Conservation (phyloP, 2,113 vertebrate species). For the Penelope pileata region DNA sequence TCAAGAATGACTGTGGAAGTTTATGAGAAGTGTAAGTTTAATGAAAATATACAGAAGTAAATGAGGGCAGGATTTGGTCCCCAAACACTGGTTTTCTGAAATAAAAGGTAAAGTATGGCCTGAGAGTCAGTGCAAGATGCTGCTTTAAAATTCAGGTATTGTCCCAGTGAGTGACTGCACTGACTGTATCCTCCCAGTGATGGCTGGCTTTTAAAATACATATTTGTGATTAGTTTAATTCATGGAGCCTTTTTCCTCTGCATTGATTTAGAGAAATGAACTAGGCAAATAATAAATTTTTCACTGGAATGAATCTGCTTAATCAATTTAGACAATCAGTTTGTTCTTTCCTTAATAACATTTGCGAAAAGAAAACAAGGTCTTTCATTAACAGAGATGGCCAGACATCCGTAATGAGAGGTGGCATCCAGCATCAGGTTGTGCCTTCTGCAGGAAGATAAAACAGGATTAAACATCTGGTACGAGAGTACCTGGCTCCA, state of each 20-base stretch:
- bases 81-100: background rate
- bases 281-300: conserved; percentile 54
- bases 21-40: no score
- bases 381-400: conserved; percentile 55
- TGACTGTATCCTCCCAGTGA: conserved; percentile 21
- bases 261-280: conserved; percentile 55
- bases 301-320: conserved; percentile 68
- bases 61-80: background rate
- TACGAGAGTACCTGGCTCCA: background rate
- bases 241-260: conserved; percentile 27
- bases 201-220: conserved; percentile 47
- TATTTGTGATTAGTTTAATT: conserved; percentile 68
- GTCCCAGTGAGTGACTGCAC: conserved; percentile 30
- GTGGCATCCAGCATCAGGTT: conserved; percentile 12
- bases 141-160: conserved; percentile 51
- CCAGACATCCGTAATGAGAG: conserved; percentile 22
- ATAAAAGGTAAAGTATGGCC: background rate
- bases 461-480: conserved; percentile 32
- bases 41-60: background rate
- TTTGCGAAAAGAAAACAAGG: conserved; percentile 66
- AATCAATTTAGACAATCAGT: conserved; percentile 74
- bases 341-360: conserved; percentile 66
- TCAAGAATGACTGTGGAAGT: background rate
- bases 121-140: background rate
- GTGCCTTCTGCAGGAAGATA: background rate